Evolutionary conservation across 1,140 invertebrate species (phyloP).

Genomic region (Lordiphosa collinella): DNA sequence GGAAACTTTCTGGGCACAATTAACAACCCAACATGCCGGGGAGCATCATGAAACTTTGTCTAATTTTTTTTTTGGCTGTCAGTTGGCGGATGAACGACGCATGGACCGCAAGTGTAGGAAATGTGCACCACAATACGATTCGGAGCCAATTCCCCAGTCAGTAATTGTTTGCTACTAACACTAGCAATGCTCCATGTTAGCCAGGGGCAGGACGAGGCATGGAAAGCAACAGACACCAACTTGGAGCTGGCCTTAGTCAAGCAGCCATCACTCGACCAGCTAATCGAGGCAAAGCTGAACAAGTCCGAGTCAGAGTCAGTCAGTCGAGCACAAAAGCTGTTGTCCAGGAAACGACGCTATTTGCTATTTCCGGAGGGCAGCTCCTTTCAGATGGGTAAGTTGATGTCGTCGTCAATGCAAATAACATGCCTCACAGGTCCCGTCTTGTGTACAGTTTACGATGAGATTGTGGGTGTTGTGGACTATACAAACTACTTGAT

Average conservation of each 20-base stretch:
- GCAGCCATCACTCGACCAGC: constrained; percentile 39
- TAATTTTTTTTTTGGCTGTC: constrained; percentile 29
- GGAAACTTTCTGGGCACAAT: constrained; percentile 53
- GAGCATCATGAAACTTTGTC: constrained; percentile 24
- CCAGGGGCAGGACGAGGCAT: constrained; percentile 21
- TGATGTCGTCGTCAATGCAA: constrained; percentile 9
- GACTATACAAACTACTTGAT: constrained; percentile 81
- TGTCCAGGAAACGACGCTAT: constrained; percentile 86
- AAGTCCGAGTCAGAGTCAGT: constrained; percentile 42
- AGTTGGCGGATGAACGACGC: constrained; percentile 56
- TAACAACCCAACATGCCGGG: constrained; percentile 36
- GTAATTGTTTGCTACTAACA: constrained; percentile 18
- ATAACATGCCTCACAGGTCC: constrained; percentile 30
- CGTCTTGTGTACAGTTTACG: constrained; percentile 51
- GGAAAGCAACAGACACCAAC: constrained; percentile 18
- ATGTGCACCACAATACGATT: constrained; percentile 31
- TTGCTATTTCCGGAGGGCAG: constrained; percentile 89
- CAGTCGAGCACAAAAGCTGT: constrained; percentile 53
- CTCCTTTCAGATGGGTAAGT: constrained; percentile 87
- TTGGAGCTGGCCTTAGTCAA: constrained; percentile 25
- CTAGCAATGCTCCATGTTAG: neutral
- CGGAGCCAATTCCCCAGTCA: constrained; percentile 10
- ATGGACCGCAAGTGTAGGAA: constrained; percentile 44
- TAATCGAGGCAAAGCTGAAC: constrained; percentile 63
- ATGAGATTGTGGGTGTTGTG: constrained; percentile 69